Evolutionary conservation across 2,113 vertebrate species (phyloP), one percentile per base, ranked within the genome.

Genomic region (Colinus virginianus): DNA sequence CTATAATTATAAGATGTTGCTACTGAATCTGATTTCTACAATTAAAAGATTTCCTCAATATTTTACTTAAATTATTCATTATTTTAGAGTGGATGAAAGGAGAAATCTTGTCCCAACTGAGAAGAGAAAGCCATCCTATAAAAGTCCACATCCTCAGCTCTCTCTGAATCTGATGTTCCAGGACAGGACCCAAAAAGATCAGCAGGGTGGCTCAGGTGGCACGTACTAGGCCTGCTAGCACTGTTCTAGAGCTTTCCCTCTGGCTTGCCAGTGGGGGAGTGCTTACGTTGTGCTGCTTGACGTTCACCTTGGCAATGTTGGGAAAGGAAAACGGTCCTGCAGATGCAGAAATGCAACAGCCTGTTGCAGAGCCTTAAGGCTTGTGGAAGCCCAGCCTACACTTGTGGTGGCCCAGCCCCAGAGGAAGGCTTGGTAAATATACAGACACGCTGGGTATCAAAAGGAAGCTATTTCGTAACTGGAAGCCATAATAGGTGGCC

Each of bases 181-280:
- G 45, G 21, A 12, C 34, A 59, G n/a, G 10, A 58, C 68, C 75
- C 82, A 90, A 5, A 49, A 56, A 83, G 21, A n/a, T 30, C 34
- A 46, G 11, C 22, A 42, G 62, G 25, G n/a, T 9, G 32, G 78
- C 36, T 83, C 40, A 42, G 13, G 48, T n/a, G 66, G 36, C 25
- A 4, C 64, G 25, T 56, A 7, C 2, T 0, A 3, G 46, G 34
- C 2, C 2, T 0, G 48, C 38, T 8, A 3, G 49, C 64, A 59
- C 14, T 45, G 2, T 26, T 87, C 53, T 1, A 18, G 36, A 16
- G 1, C 34, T 5, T 2, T 16, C 23, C 21, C 23, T 63, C 68
- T 53, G 84, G 40, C 58, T 28, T 9, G 3, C 62, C 12, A 42
- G 1, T 6, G 23, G 18, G 81, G 1, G 3, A 13, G 7, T 43